Evolutionary conservation across 1,140 invertebrate species (phyloP).

Genomic region (Ditylenchus dipsaci): DNA sequence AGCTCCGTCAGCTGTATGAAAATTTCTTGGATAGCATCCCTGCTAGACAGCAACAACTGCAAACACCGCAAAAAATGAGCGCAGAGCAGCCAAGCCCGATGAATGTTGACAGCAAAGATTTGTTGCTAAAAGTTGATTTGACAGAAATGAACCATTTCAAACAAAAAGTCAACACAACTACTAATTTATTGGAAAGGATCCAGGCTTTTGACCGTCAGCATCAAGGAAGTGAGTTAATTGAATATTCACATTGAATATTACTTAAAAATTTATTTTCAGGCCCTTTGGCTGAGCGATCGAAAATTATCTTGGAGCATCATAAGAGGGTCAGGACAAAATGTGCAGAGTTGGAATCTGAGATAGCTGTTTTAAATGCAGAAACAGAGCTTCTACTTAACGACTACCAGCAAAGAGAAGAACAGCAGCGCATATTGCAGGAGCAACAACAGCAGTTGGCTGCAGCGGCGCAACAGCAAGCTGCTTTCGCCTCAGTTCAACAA

Average conservation of each 20-base stretch:
- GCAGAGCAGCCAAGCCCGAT: too few species aligned
- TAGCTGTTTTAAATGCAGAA: constrained; percentile 13
- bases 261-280: too few species aligned
- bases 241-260: too few species aligned
- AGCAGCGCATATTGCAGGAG: constrained; percentile 4
- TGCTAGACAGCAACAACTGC: not conserved
- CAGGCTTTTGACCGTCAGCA: not conserved
- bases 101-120: too few species aligned
- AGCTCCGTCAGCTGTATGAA: constrained; percentile 24
- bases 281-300: not conserved
- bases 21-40: constrained; percentile 30
- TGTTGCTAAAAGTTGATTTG: not conserved
- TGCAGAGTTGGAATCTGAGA: not conserved
- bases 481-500: not conserved
- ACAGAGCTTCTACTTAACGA: constrained; percentile 15
- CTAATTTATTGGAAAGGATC: not conserved
- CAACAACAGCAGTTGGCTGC: constrained; percentile 3
- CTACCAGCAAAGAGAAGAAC: constrained; percentile 15
- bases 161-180: not conserved
- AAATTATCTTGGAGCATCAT: not conserved
- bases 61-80: not conserved
- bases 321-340: not conserved
- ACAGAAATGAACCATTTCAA: not conserved
- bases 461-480: not conserved
- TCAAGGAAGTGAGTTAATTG: too few species aligned